These are phyloP conservation scores for Canis aureus DNA, from an alignment of 2,113 vertebrate genomes.

Conservation along the genomic window DNA sequence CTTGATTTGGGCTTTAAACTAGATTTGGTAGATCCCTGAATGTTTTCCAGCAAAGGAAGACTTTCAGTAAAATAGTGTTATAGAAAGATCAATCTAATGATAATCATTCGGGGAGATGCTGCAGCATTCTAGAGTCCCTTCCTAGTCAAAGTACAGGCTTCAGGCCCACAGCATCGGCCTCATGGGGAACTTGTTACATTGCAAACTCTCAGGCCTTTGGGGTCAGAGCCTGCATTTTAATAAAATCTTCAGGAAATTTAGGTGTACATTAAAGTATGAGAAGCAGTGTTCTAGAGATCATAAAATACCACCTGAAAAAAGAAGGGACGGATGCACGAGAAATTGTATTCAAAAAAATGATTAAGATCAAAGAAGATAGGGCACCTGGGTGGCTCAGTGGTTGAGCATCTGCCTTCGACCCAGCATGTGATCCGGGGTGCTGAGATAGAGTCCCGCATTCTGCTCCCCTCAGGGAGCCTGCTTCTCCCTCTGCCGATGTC, in stretches of 20 bases:
- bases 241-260: background rate
- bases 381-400: no score
- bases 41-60: conserved; percentile 5
- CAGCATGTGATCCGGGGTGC: no score
- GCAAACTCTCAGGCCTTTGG: background rate
- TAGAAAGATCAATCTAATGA: background rate
- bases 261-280: background rate
- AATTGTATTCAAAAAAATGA: background rate
- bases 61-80: background rate
- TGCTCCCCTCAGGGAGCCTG: no score
- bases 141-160: background rate
- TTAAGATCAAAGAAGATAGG: background rate
- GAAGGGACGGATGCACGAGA: background rate
- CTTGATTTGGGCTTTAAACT: conserved; percentile 14
- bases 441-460: no score
- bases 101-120: background rate
- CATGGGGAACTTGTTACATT: background rate
- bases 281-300: background rate
- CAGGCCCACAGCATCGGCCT: background rate
- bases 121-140: background rate
- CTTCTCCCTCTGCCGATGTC: no score
- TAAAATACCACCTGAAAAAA: background rate
- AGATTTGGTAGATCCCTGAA: background rate
- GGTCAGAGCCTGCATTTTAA: background rate
- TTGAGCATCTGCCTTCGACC: no score